Conservation (phyloP, 2,888 invertebrate species). For the Xylocampa areola region DNA sequence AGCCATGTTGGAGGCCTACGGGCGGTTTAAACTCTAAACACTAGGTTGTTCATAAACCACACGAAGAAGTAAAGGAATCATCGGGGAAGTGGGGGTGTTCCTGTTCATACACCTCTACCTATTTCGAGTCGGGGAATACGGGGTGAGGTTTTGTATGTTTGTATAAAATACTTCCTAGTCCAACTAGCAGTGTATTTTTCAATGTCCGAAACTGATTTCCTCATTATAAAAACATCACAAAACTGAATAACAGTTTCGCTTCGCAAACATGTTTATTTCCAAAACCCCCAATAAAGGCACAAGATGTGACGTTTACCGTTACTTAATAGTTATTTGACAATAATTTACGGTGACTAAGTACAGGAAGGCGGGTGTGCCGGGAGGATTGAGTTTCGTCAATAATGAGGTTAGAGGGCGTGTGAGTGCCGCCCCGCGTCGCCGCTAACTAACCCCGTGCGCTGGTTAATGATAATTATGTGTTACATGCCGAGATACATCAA, state of each 20-base stretch:
- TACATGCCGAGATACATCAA: slow-evolving; percentile 15
- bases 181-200: too few relatives aligned
- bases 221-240: neutral
- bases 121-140: too few relatives aligned
- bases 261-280: slow-evolving; percentile 7
- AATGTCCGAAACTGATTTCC: too few relatives aligned
- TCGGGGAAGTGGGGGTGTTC: too few relatives aligned
- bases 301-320: slow-evolving; percentile 52
- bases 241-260: neutral
- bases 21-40: too few relatives aligned
- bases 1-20: too few relatives aligned
- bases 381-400: slow-evolving; percentile 73
- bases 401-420: slow-evolving; percentile 74
- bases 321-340: slow-evolving; percentile 63
- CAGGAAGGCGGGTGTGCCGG: slow-evolving; percentile 53
- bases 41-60: too few relatives aligned
- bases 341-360: slow-evolving; percentile 62
- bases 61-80: too few relatives aligned
- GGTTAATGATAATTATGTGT: slow-evolving; percentile 49
- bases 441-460: slow-evolving; percentile 49
- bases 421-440: slow-evolving; percentile 58
- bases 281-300: slow-evolving; percentile 12
- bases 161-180: too few relatives aligned
- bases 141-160: too few relatives aligned
- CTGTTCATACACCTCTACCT: too few relatives aligned